These are phyloP conservation scores for Mohoua ochrocephala DNA, from an alignment of 2,113 vertebrate genomes.

Conservation along the genomic window DNA sequence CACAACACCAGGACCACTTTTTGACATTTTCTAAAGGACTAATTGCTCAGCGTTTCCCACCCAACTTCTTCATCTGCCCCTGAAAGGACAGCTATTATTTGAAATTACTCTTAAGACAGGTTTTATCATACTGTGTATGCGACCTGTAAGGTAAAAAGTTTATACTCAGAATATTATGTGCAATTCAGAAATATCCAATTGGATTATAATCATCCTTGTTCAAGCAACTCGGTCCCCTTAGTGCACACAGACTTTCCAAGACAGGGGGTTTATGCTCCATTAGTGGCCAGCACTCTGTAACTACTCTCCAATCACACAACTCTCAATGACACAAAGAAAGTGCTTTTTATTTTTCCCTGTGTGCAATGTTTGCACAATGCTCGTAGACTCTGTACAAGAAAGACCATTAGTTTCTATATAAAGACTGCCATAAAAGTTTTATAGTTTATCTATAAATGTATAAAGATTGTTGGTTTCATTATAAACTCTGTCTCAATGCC, in stretches of 20 bases:
- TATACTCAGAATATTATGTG: background rate
- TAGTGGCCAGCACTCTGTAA: constrained; percentile 41
- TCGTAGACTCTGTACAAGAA: constrained; percentile 56
- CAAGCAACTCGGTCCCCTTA: constrained; percentile 18
- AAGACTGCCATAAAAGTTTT: constrained; percentile 72
- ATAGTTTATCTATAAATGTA: constrained; percentile 73
- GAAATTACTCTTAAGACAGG: background rate
- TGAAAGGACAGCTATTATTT: background rate
- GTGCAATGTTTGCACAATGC: constrained; percentile 58
- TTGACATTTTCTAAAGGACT: background rate
- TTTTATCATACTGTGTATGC: background rate
- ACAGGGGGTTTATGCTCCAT: constrained; percentile 19
- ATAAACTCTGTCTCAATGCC: constrained; percentile 54
- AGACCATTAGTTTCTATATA: constrained; percentile 74
- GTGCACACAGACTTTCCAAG: background rate
- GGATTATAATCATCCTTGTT: constrained; percentile 38
- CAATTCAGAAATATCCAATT: constrained; percentile 43
- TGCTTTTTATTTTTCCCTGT: constrained; percentile 62
- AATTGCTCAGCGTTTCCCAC: background rate
- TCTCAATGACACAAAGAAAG: constrained; percentile 63
- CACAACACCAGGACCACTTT: background rate
- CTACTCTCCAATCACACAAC: constrained; percentile 41
- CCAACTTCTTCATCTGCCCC: background rate
- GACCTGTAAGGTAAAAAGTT: constrained; percentile 6
- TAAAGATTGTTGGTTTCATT: constrained; percentile 71